Evolutionary conservation across 2,797 vertebrate genomes (phyloP), one percentile per base, ranked within the genome.

Genomic region (Prionace glauca): DNA sequence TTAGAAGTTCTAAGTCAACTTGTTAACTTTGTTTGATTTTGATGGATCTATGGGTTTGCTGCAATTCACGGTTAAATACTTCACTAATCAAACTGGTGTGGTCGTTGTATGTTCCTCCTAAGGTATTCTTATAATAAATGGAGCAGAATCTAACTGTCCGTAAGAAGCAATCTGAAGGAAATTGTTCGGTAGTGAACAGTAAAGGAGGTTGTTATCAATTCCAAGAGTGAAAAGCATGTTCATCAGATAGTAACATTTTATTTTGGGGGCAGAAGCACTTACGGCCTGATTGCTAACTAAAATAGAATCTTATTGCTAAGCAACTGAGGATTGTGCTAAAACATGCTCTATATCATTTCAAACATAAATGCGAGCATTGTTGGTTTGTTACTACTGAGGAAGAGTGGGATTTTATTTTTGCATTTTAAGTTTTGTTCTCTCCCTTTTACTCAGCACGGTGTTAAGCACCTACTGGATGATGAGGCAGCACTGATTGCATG

Each of bases 21-120:
- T 92, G 90, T 65, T 69, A 92, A 92, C 90, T 69, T 92, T 36
- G 90, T 69, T 92, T 69, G 1, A 84, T 24, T 84, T 41, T 84
- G 41, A 2, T 7, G 36, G 7, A 91, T 65, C 16, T 65, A 36
- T 65, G n/a, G 9, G 22, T 92, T 92, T 92, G 11, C 69, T 41
- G 41, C 20, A 41, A 91, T 69, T 92, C 36, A 67, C 20, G 41
- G 9, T 79, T 67, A 92, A 41, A 36, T 69, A 41, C 65, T 69
- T 36, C 20, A 69, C 20, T 41, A 69, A 92, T 92, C 69, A 20
- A 92, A 69, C n/a, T 41, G n/a, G 32, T 41, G n/a, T 69, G n/a
- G n/a, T 9, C 41, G 65, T 67, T 10, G n/a, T 69, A 22, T 18
- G 67, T 56, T 22, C n/a, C 2, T 67, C 20, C 32, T 41, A 10